Evolutionary conservation across 2,797 vertebrate species (phyloP).

Genomic region (Myotis vivesi): DNA sequence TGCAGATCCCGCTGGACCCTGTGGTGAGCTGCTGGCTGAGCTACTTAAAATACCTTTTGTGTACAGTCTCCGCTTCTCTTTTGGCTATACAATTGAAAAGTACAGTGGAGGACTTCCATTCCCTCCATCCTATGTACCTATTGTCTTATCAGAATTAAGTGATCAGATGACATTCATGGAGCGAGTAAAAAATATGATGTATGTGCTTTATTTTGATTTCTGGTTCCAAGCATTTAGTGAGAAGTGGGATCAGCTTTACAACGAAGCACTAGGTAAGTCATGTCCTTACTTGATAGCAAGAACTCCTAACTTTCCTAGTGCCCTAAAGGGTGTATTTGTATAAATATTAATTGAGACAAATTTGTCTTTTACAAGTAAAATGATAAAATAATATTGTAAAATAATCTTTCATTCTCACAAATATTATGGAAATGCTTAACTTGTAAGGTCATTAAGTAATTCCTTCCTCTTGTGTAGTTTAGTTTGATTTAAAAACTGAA

Average conservation of each 20-base stretch:
- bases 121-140: slow-evolving; percentile 66
- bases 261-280: slow-evolving; percentile 78
- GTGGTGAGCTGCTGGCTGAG: slow-evolving; percentile 79
- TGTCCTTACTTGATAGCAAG: neutral
- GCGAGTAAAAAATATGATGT: slow-evolving; percentile 54
- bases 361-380: neutral
- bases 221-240: neutral
- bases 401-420: neutral
- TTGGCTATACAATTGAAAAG: slow-evolving; percentile 78
- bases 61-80: slow-evolving; percentile 81
- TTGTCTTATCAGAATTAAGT: slow-evolving; percentile 28
- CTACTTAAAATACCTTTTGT: slow-evolving; percentile 82
- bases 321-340: neutral
- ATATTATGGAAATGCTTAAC: neutral
- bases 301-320: neutral
- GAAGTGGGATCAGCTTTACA: slow-evolving; percentile 78
- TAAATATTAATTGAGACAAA: neutral
- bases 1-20: slow-evolving; percentile 69
- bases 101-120: slow-evolving; percentile 77
- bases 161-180: slow-evolving; percentile 76
- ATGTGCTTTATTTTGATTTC: slow-evolving; percentile 60
- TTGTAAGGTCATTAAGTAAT: neutral
- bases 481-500: neutral
- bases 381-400: neutral
- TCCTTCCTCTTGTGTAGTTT: neutral